Conservation (phyloP, 2,113 vertebrate genomes). For the Larimichthys crocea region DNA sequence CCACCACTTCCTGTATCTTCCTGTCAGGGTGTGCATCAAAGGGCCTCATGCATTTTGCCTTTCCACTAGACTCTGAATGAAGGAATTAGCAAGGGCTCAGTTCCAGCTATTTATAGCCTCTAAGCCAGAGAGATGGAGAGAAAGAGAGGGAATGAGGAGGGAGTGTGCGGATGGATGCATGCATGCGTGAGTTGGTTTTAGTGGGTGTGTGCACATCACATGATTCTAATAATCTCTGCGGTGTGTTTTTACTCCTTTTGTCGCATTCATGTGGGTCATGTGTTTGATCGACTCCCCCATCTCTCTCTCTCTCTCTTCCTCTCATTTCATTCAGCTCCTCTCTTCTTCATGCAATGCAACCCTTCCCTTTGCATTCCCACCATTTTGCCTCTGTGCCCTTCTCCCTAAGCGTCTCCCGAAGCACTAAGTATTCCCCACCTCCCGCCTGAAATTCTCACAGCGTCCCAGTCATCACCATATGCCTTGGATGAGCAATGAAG, state of each 20-base stretch:
- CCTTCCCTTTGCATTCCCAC: conserved; percentile 3
- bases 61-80: conserved; percentile 80
- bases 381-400: conserved; percentile 23
- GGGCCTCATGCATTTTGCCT: conserved; percentile 64
- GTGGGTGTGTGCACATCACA: conserved; percentile 33
- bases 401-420: not conserved
- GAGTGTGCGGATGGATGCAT: conserved; percentile 24
- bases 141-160: conserved; percentile 23
- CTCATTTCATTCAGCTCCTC: conserved; percentile 17
- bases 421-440: not conserved
- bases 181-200: conserved; percentile 36
- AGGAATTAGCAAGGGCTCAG: conserved; percentile 82
- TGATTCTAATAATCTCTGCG: conserved; percentile 26
- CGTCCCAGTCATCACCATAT: conserved; percentile 46
- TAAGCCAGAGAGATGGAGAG: conserved; percentile 50
- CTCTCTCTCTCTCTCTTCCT: not conserved
- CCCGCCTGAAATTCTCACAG: conserved; percentile 29
- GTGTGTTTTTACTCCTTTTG: conserved; percentile 24
- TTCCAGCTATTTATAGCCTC: conserved; percentile 83
- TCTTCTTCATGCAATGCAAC: conserved; percentile 2
- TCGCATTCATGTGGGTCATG: conserved; percentile 36
- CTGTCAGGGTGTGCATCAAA: conserved; percentile 70
- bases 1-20: conserved; percentile 71
- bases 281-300: conserved; percentile 29
- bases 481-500: conserved; percentile 72